Evolutionary conservation across 2,113 vertebrate species (phyloP), one percentile per base, ranked within the genome.

Genomic region (Ceuthmochares aereus): DNA sequence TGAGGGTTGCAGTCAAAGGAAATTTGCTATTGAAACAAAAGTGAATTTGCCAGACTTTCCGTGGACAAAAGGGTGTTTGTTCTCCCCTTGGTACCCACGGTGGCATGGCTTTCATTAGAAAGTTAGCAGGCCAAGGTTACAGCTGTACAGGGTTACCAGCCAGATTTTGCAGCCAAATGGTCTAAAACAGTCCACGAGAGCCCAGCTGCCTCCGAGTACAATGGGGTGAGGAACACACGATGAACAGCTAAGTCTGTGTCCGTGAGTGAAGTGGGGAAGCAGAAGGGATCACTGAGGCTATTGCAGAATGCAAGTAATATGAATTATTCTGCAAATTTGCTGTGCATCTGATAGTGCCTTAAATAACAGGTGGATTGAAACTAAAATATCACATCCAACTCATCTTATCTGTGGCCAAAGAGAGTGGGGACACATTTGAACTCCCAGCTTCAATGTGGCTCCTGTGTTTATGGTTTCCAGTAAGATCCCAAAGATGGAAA

Each of bases 21-120:
- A 93, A 84, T 91, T 72, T 90, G 64, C 82, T 91, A 85, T 83
- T 95, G 94, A 96, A 95, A 87, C 84, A 89, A 56, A 81, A 95
- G 66, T 93, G 85, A 86, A 91, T 93, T 64, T 83, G 73, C 34
- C 85, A 94, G 72, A 56, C n/a, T 64, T 91, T 66, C 27, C 63
- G 23, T 29, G 68, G 80, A 95, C 82, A 96, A 96, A 96, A 82
- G 86, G 15, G 59, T 83, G 32, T 95, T 96, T 97, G 94, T 96
- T 94, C 97, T 91, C 47, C 56, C 60, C 66, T 84, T 76, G 19
- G 58, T 95, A 72, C 69, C 83, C 56, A 87, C 8, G 4, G 67
- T 93, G 95, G 87, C 95, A 96, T 75, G 91, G 73, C 73, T 97
- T 96, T 95, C 83, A 74, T 92, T 81, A 88, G 56, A 29, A 90